phyloP scores from a whole-genome alignment of 2,888 invertebrate genomes.

The Tinea semifulvella region DNA sequence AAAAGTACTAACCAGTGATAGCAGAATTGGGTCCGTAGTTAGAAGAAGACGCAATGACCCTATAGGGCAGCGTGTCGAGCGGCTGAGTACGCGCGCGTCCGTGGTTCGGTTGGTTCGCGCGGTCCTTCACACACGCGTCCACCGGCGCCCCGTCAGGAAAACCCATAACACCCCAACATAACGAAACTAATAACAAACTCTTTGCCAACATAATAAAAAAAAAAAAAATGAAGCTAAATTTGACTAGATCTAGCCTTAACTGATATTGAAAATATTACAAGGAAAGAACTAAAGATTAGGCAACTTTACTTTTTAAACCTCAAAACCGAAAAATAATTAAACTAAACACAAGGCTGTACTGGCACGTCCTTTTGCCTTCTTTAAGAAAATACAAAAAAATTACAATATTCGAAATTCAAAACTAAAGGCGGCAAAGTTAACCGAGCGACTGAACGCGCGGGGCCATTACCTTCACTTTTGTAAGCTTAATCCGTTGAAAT shows the following conservation, averaged over 20 bases:
- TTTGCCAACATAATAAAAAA: background rate
- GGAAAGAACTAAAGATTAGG: too few relatives aligned
- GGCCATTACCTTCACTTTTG: slow-evolving; percentile 48
- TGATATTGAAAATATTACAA: too few relatives aligned
- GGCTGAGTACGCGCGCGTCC: slow-evolving; percentile 76
- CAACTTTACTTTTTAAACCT: too few relatives aligned
- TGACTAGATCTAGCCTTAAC: too few relatives aligned
- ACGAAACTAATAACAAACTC: slow-evolving; percentile 22
- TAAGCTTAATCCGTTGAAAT: slow-evolving; percentile 24
- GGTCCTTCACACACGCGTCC: slow-evolving; percentile 80
- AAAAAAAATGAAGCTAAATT: too few relatives aligned
- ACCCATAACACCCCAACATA: slow-evolving; percentile 47
- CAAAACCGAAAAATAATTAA: too few relatives aligned
- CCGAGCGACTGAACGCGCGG: slow-evolving; percentile 37
- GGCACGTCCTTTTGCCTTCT: too few relatives aligned
- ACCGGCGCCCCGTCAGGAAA: slow-evolving; percentile 87
- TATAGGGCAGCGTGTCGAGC: slow-evolving; percentile 70
- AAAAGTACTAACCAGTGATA: slow-evolving; percentile 68
- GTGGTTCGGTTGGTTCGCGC: slow-evolving; percentile 80
- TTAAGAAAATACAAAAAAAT: too few relatives aligned
- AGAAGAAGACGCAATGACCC: slow-evolving; percentile 71
- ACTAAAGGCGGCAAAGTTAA: slow-evolving; percentile 22
- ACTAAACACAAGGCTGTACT: too few relatives aligned
- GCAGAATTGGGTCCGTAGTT: slow-evolving; percentile 73
- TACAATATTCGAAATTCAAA: slow-evolving; percentile 1